These are phyloP conservation scores for Enteromius unitaeniatus DNA, from an alignment of 2,797 vertebrate genomes.

Conservation along the genomic window DNA sequence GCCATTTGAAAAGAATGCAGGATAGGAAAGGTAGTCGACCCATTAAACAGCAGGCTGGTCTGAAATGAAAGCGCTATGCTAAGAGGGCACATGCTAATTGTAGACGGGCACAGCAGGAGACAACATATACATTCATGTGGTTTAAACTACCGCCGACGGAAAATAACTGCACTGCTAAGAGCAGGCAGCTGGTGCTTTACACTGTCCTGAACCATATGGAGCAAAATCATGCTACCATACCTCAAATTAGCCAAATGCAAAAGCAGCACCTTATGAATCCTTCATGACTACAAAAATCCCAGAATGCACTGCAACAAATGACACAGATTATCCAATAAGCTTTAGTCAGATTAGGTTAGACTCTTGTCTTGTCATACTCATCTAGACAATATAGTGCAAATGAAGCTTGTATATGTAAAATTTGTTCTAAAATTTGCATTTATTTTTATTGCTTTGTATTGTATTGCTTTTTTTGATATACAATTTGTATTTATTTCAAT, in stretches of 20 bases:
- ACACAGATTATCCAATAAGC: neutral
- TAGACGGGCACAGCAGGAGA: conserved; percentile 71
- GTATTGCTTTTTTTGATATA: no score
- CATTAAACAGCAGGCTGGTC: conserved; percentile 77
- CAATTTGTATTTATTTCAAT: no score
- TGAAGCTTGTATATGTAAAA: no score
- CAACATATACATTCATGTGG: conserved; percentile 44
- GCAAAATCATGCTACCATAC: neutral
- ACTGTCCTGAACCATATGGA: neutral
- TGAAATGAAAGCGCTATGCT: conserved; percentile 75
- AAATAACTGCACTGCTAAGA: conserved; percentile 45
- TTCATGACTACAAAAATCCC: neutral
- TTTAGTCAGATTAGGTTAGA: neutral
- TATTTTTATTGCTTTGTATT: no score
- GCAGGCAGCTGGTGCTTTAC: conserved; percentile 4
- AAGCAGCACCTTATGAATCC: neutral
- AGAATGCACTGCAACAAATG: neutral
- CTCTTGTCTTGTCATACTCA: no score
- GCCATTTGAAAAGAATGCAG: conserved; percentile 84
- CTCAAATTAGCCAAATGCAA: neutral
- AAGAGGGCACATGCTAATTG: conserved; percentile 79
- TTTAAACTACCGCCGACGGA: conserved; percentile 41
- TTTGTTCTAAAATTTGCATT: no score
- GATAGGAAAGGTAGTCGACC: conserved; percentile 69
- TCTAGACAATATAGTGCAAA: no score